Evolutionary conservation across 2,888 invertebrate genomes (phyloP).

Genomic region (Diogma glabrata): DNA sequence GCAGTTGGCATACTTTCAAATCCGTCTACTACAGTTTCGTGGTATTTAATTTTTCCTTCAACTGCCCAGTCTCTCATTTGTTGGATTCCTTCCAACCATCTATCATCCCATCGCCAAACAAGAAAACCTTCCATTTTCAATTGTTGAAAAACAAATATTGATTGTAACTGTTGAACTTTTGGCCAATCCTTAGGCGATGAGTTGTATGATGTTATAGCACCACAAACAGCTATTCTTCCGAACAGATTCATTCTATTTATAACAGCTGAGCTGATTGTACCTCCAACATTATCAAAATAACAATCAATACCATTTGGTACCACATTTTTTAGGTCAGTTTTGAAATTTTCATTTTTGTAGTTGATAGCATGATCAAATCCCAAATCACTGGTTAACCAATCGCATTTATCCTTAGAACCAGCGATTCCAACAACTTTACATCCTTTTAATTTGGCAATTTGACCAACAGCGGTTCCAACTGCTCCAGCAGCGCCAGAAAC

Average conservation of each 20-base stretch:
- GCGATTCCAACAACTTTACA: conserved; percentile 60
- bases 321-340: conserved; percentile 46
- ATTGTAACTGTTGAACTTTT: conserved; percentile 39
- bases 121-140: conserved; percentile 47
- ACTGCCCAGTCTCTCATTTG: conserved; percentile 50
- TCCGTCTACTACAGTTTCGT: conserved; percentile 56
- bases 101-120: conserved; percentile 40
- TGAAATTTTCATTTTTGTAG: conserved; percentile 48
- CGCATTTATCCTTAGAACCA: conserved; percentile 57
- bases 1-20: conserved; percentile 64
- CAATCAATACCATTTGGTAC: conserved; percentile 62
- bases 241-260: conserved; percentile 47
- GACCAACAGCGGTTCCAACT: conserved; percentile 65
- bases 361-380: conserved; percentile 59
- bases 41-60: conserved; percentile 56
- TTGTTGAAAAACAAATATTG: conserved; percentile 42
- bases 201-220: conserved; percentile 53
- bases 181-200: conserved; percentile 26
- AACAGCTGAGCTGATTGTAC: conserved; percentile 47
- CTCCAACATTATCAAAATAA: conserved; percentile 67
- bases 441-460: conserved; percentile 62
- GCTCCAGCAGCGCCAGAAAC: conserved; percentile 68
- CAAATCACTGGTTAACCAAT: conserved; percentile 51
- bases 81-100: conserved; percentile 50
- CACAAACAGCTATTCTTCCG: conserved; percentile 53